phyloP scores from a whole-genome alignment of 2,888 invertebrate genomes.

The Hipparchia semele region DNA sequence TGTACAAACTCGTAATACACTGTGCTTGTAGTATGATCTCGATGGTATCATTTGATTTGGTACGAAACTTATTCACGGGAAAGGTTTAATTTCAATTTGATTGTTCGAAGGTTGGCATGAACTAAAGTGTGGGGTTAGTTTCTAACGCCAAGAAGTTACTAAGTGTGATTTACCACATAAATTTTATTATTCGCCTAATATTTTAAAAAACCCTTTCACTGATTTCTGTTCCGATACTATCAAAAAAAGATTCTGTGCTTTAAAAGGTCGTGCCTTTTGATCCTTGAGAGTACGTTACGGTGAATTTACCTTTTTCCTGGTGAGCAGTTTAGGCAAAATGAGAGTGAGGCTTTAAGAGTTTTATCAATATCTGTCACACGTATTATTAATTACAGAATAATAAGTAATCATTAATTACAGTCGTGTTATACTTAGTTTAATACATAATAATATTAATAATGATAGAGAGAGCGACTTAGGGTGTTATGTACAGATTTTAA shows the following conservation, averaged over 20 bases:
- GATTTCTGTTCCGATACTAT: too few relatives aligned
- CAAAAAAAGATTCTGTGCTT: too few relatives aligned
- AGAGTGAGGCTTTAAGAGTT: slow-evolving; percentile 3
- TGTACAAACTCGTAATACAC: too few relatives aligned
- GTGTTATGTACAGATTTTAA: slow-evolving; percentile 16
- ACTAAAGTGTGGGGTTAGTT: too few relatives aligned
- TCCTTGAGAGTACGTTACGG: not conserved
- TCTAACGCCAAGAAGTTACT: too few relatives aligned
- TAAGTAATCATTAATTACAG: not conserved
- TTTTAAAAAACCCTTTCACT: too few relatives aligned
- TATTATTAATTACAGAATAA: slow-evolving; percentile 3
- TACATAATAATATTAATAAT: slow-evolving; percentile 2
- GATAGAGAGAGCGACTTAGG: not conserved
- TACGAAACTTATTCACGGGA: not conserved
- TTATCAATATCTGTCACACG: slow-evolving; percentile 3
- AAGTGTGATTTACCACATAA: too few relatives aligned
- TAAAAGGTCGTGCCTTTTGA: not conserved
- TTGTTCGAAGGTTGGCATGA: not conserved
- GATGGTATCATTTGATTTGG: slow-evolving; percentile 10
- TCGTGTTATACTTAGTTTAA: slow-evolving; percentile 2
- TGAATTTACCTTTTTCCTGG: not conserved
- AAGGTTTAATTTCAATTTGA: not conserved
- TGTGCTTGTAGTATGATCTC: slow-evolving; percentile 9
- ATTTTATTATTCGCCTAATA: too few relatives aligned
- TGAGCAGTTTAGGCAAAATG: not conserved